Evolutionary conservation across 2,113 vertebrate species (phyloP).

Genomic region (Lethenteron camtschaticum): DNA sequence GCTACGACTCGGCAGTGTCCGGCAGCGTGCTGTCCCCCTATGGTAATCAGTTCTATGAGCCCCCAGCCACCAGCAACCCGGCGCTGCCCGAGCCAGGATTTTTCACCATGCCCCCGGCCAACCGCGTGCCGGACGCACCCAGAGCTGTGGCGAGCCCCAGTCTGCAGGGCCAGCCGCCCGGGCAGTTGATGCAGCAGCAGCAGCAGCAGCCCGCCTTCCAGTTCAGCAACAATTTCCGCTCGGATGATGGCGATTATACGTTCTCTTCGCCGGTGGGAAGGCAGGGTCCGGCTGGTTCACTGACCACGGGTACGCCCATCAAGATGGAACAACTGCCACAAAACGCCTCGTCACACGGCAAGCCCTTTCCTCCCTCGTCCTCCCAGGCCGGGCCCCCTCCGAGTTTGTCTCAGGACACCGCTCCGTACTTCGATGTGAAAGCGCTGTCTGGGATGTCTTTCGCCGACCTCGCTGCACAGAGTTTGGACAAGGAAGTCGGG

Average conservation of each 20-base stretch:
- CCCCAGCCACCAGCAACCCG: slow-evolving; percentile 51
- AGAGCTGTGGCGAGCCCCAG: too few relatives aligned
- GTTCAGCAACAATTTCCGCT: not conserved
- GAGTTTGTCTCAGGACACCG: too few relatives aligned
- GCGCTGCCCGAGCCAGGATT: slow-evolving; percentile 76
- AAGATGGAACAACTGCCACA: not conserved
- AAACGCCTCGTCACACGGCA: not conserved
- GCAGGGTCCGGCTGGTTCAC: not conserved
- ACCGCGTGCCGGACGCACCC: too few relatives aligned
- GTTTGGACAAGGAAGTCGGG: slow-evolving; percentile 18
- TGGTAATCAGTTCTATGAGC: slow-evolving; percentile 61
- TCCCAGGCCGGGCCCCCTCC: too few relatives aligned
- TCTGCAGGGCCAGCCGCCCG: too few relatives aligned
- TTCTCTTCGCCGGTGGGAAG: not conserved
- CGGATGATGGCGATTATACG: not conserved
- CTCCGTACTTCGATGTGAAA: too few relatives aligned
- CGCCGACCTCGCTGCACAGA: slow-evolving; percentile 22
- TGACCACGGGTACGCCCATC: slow-evolving; percentile 1
- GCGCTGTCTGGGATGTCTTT: slow-evolving; percentile 26
- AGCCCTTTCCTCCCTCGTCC: not conserved
- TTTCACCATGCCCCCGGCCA: slow-evolving; percentile 54
- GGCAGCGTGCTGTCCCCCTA: slow-evolving; percentile 59
- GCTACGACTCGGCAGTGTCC: slow-evolving; percentile 25
- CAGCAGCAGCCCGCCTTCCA: not conserved
- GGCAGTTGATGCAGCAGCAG: too few relatives aligned